Base-by-base conservation (phyloP, 2,113 vertebrate genomes). In the Neolamprologus devosi region DNA sequence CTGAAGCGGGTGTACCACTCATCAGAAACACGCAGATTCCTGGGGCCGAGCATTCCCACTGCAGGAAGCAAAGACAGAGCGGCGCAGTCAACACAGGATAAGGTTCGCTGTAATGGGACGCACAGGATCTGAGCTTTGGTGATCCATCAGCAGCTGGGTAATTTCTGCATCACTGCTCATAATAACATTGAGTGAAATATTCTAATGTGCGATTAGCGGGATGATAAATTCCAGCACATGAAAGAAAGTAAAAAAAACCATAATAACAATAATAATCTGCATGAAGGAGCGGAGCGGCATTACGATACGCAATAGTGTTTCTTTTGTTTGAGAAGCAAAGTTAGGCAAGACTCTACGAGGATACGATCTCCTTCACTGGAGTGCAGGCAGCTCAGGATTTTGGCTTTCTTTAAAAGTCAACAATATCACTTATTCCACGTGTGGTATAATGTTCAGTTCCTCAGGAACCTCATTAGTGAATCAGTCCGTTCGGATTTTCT, bases 1-100 rank as follows among this genome's bases (percentile, higher is more conserved):
- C 97, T 97, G 96, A 99, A 99, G 88, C 98, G 97, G 14, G 98
- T 99, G 91, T 99, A 99, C 98, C 98, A 99, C 90, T 99, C 99
- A 81, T 99, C 99, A 45, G 98, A 97, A 85, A 99, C 97, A 37
- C 96, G 98, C 80, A 99, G 97, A 93, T 99, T 99, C 91, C 97
- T 97, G 81, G 99, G 99, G 42, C 97, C 97, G 81, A 98, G 96
- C 75, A 99, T 95, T 51, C 97, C 98, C 94, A 97, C 99, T 99
- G 85, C 58, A 93, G 55, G 13, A 68, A 90, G 53, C 68, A 80
- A 68, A 87, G 88, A 95, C 89, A 60, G 8, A 13, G 70, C 57
- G 87, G 54, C 17, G 83, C 17, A 85, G 80, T 30, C 51, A 47
- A 40, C 63, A 88, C 54, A 79, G 26, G 49, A 42, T 85, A 80